Evolutionary conservation across 1,140 invertebrate genomes (phyloP).

Genomic region (Coenobita brevimanus): DNA sequence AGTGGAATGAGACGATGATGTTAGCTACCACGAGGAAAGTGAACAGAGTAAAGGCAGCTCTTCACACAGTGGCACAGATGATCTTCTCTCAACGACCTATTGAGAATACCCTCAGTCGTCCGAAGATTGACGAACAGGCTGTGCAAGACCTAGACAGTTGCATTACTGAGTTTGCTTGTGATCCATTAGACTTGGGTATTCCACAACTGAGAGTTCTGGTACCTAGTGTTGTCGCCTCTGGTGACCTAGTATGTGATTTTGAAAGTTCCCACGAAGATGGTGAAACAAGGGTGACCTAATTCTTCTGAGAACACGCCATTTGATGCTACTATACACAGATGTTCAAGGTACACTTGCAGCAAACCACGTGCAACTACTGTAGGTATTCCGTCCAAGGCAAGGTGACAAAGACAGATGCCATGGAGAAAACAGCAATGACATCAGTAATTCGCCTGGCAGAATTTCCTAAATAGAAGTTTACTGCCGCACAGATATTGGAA

Average conservation of each 20-base stretch:
- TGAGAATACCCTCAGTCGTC: constrained; percentile 6
- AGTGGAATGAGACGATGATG: background rate
- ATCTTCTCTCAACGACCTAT: background rate
- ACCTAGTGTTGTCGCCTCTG: background rate
- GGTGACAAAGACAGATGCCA: constrained; percentile 29
- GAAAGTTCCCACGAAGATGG: constrained; percentile 17
- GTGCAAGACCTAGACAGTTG: constrained; percentile 31
- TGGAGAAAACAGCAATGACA: constrained; percentile 30
- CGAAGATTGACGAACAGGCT: constrained; percentile 13
- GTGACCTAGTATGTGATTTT: background rate
- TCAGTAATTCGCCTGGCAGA: constrained; percentile 19
- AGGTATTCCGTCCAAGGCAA: background rate
- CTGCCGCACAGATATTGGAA: constrained; percentile 12
- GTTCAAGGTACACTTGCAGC: constrained; percentile 5
- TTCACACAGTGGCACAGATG: constrained; percentile 31
- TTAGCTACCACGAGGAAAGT: constrained; percentile 16
- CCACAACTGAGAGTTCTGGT: constrained; percentile 11
- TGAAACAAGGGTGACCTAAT: constrained; percentile 4
- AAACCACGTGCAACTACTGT: background rate
- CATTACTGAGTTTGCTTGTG: background rate
- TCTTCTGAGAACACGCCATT: constrained; percentile 20
- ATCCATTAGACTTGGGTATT: background rate
- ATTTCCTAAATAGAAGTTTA: constrained; percentile 8
- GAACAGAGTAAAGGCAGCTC: constrained; percentile 11
- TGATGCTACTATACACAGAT: background rate